Evolutionary conservation across 92 coral and sea anemone species (phyloP).

Genomic region (Phenganax marumi): DNA sequence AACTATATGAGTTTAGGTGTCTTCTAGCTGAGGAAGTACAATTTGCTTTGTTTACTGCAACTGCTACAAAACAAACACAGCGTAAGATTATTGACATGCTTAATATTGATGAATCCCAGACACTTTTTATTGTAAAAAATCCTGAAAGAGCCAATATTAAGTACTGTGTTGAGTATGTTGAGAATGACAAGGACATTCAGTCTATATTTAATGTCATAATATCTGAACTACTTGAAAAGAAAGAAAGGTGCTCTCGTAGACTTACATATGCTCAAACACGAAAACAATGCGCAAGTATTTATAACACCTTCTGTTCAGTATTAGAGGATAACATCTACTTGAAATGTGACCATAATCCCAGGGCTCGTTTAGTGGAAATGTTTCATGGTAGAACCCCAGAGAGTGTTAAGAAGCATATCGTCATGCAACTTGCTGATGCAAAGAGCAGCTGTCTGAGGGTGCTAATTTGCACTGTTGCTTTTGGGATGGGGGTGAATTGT

Average conservation of each 20-base stretch:
- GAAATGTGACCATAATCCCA: neutral
- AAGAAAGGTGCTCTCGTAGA: slow-evolving; percentile 4
- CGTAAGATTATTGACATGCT: neutral
- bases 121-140: slow-evolving; percentile 8
- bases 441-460: slow-evolving; percentile 14
- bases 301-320: no score
- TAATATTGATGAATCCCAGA: neutral
- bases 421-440: neutral
- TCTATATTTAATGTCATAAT: neutral
- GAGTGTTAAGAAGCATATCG: slow-evolving; percentile 9
- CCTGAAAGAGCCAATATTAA: neutral
- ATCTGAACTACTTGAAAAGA: neutral
- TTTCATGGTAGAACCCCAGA: slow-evolving; percentile 22
- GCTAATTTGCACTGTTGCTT: slow-evolving; percentile 13
- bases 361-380: slow-evolving; percentile 2
- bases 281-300: slow-evolving; percentile 15
- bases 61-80: slow-evolving; percentile 13
- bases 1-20: slow-evolving; percentile 8
- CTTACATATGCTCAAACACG: slow-evolving; percentile 9
- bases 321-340: neutral
- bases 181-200: neutral
- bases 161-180: slow-evolving; percentile 23
- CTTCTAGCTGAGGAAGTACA: slow-evolving; percentile 2
- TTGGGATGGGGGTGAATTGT: slow-evolving; percentile 1
- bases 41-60: slow-evolving; percentile 17